Evolutionary conservation across 2,797 vertebrate species (phyloP).

Genomic region (Lates japonicus): DNA sequence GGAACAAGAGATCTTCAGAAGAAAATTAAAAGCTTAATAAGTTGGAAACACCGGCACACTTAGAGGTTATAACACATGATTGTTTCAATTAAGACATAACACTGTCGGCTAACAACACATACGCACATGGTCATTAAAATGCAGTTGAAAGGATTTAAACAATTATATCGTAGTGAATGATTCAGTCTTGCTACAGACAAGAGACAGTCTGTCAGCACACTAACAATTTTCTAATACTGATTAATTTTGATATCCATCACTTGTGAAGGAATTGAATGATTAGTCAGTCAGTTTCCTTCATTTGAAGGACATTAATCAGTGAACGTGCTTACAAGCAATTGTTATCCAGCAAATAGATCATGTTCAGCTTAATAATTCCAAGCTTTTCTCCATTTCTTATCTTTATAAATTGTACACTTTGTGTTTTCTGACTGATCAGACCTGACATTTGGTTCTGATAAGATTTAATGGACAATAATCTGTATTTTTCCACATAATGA

Average conservation of each 20-base stretch:
- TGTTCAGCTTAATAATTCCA: neutral
- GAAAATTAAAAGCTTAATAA: neutral
- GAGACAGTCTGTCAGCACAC: neutral
- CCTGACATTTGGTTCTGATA: neutral
- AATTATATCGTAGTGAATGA: neutral
- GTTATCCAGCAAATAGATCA: neutral
- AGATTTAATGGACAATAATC: neutral
- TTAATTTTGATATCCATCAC: neutral
- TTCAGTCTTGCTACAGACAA: neutral
- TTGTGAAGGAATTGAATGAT: neutral
- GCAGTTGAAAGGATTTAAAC: too few species aligned
- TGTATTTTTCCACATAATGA: neutral
- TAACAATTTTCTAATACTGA: neutral
- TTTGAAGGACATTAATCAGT: neutral
- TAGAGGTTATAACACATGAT: neutral
- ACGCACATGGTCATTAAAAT: neutral
- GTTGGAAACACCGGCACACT: too few species aligned
- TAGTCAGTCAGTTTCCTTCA: neutral
- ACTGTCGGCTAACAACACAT: neutral
- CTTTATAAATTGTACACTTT: neutral
- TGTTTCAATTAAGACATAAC: neutral
- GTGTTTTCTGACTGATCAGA: neutral
- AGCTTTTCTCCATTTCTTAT: neutral
- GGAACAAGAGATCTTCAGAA: neutral
- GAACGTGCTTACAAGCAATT: neutral